These are phyloP conservation scores for Furnarius figulus DNA, from an alignment of 2,113 vertebrate species.

Conservation along the genomic window DNA sequence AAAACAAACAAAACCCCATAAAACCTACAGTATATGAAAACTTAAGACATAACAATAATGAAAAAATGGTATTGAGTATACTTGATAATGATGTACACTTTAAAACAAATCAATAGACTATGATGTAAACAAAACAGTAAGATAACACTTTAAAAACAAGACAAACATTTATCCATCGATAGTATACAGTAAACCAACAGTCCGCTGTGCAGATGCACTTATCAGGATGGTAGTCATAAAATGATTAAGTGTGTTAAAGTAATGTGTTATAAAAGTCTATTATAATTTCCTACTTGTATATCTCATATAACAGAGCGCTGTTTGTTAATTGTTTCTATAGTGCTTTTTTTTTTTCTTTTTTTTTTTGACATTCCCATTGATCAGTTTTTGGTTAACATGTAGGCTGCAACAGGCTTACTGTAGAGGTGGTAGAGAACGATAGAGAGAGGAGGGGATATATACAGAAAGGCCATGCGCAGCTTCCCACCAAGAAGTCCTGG, in stretches of 20 bases:
- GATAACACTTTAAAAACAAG: slow-evolving; percentile 82
- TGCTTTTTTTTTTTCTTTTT: slow-evolving; percentile 43
- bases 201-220: slow-evolving; percentile 70
- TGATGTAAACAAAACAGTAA: slow-evolving; percentile 85
- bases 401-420: slow-evolving; percentile 90
- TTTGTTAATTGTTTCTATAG: slow-evolving; percentile 74
- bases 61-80: slow-evolving; percentile 72
- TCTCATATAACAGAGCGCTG: slow-evolving; percentile 73
- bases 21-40: slow-evolving; percentile 71
- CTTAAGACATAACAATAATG: slow-evolving; percentile 74
- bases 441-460: slow-evolving; percentile 68
- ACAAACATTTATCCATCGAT: slow-evolving; percentile 79
- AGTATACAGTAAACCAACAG: slow-evolving; percentile 78
- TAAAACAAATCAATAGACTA: slow-evolving; percentile 85
- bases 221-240: slow-evolving; percentile 72
- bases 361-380: slow-evolving; percentile 76
- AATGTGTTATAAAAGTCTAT: slow-evolving; percentile 76
- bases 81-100: slow-evolving; percentile 75
- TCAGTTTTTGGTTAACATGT: slow-evolving; percentile 86
- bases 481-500: slow-evolving; percentile 86
- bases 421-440: slow-evolving; percentile 85
- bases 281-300: slow-evolving; percentile 73
- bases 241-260: slow-evolving; percentile 79
- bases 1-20: slow-evolving; percentile 58
- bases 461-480: slow-evolving; percentile 86